phyloP scores from a whole-genome alignment of 2,797 vertebrate genomes.

The Anomalospiza imberbis region DNA sequence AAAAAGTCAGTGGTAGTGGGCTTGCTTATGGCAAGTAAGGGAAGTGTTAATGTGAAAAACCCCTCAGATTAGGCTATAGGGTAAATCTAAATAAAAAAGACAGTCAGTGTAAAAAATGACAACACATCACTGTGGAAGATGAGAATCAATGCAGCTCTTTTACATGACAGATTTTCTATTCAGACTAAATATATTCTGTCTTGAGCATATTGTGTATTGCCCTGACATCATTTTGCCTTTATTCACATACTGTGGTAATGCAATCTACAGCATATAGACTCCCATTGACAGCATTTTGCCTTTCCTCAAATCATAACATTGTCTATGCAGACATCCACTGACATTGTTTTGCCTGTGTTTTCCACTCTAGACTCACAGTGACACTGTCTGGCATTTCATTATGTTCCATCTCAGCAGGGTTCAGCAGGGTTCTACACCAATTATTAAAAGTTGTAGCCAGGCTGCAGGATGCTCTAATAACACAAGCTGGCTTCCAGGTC shows the following conservation, averaged over 20 bases:
- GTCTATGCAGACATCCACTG: constrained; percentile 57
- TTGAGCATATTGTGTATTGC: constrained; percentile 53
- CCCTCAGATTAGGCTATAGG: not conserved
- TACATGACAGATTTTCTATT: constrained; percentile 51
- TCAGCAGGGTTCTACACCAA: constrained; percentile 46
- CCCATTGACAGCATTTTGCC: constrained; percentile 56
- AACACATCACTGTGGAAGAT: constrained; percentile 44
- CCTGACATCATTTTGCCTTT: constrained; percentile 64
- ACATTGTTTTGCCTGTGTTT: constrained; percentile 48
- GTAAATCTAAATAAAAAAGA: constrained; percentile 56
- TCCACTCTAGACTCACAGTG: constrained; percentile 21
- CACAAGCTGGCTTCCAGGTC: rapidly evolving
- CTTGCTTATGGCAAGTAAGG: not conserved
- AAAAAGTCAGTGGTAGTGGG: not conserved
- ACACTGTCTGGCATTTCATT: constrained; percentile 62
- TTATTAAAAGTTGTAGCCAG: not conserved
- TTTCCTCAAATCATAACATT: constrained; percentile 59
- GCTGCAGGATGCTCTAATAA: constrained; percentile 16
- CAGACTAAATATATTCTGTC: constrained; percentile 53
- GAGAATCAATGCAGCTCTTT: constrained; percentile 55
- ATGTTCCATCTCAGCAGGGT: constrained; percentile 1
- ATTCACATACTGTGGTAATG: constrained; percentile 39
- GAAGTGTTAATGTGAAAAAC: constrained; percentile 13
- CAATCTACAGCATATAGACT: constrained; percentile 53
- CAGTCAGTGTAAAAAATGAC: constrained; percentile 58